These are phyloP conservation scores for Aphidoletes aphidimyza DNA, from an alignment of 2,888 invertebrate species.

Conservation along the genomic window DNA sequence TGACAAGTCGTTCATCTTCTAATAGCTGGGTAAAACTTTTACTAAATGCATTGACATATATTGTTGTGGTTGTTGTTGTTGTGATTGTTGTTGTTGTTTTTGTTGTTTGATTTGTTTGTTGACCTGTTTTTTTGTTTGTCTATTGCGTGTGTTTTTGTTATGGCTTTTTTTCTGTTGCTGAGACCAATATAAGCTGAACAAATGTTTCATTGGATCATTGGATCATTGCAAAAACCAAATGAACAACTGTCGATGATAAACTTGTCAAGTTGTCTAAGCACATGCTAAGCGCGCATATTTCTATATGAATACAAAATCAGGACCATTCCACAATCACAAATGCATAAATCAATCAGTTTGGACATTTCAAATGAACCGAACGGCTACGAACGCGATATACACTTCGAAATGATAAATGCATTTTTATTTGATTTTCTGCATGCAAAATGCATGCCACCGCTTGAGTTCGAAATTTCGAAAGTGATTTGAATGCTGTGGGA, in stretches of 20 bases:
- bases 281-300: neutral
- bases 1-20: conserved; percentile 29
- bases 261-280: neutral
- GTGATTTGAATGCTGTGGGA: no score
- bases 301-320: neutral
- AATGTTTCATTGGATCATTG: no score
- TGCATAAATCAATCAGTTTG: neutral
- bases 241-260: conserved; percentile 35
- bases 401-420: neutral
- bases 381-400: neutral
- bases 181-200: no score
- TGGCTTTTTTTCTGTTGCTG: no score
- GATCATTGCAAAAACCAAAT: neutral
- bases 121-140: no score
- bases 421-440: neutral
- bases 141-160: no score
- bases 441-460: neutral
- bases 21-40: conserved; percentile 35
- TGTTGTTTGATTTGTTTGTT: no score
- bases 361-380: neutral
- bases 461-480: no score
- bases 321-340: neutral
- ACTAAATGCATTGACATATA: neutral
- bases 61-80: neutral
- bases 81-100: no score